A percentile compares a stretch with the other conserved stretches of the same genome.
Evolutionary conservation across 2,888 invertebrate species (phyloP).

Genomic region (Pseudoips prasinana): DNA sequence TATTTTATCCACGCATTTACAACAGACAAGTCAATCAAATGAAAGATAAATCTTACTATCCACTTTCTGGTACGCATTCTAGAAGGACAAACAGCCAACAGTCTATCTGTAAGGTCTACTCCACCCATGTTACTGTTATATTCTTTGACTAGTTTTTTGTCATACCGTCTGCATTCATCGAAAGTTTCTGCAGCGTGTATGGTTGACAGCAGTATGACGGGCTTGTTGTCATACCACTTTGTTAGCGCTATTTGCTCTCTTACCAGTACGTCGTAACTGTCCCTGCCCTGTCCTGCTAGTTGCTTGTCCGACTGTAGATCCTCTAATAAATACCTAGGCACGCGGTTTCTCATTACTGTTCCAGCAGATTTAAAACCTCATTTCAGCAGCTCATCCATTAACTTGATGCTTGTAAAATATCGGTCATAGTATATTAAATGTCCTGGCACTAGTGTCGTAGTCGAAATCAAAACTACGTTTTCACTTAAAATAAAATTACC

Average conservation of each 20-base stretch:
- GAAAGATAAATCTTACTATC: background rate
- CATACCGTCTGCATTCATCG: background rate
- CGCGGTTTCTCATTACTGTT: conserved; percentile 6
- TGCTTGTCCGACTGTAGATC: background rate
- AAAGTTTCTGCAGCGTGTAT: background rate
- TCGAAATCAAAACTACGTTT: conserved; percentile 5
- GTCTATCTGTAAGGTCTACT: background rate
- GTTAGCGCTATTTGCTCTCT: background rate
- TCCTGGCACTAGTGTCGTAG: conserved; percentile 12
- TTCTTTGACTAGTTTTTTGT: background rate
- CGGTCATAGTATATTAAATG: conserved; percentile 16
- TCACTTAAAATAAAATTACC: conserved; percentile 3
- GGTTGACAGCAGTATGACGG: conserved; percentile 1
- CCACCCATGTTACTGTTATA: conserved; percentile 4
- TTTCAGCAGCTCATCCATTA: conserved; percentile 1
- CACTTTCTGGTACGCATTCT: conserved; percentile 1
- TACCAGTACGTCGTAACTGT: background rate
- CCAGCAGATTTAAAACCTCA: conserved; percentile 6
- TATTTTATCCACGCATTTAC: background rate
- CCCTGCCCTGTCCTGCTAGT: background rate
- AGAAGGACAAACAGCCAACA: conserved; percentile 1
- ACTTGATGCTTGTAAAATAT: conserved; percentile 10
- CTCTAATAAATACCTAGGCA: background rate
- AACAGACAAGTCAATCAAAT: background rate
- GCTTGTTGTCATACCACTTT: conserved; percentile 4